Percentiles rank a stretch among this genome's conserved stretches.
These are phyloP conservation scores for Steinernema carpocapsae DNA, from an alignment of 2,888 invertebrate genomes.

Conservation along the genomic window DNA sequence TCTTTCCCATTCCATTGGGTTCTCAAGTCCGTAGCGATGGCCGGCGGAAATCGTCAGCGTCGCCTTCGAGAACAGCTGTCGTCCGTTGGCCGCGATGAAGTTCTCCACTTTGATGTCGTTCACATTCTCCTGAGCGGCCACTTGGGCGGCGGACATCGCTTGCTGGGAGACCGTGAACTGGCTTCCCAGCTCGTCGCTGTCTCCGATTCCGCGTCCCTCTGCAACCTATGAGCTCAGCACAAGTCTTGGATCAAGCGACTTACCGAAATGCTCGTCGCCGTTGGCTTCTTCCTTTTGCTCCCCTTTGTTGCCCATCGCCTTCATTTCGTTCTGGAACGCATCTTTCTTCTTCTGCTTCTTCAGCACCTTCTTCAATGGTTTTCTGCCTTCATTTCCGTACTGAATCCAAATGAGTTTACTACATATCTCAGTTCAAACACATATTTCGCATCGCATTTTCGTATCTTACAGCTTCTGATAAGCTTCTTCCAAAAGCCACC, in stretches of 20 bases:
- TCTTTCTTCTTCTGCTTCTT: conserved; percentile 53
- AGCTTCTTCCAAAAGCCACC: no score
- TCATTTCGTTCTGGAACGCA: conserved; percentile 60
- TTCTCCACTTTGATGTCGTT: conserved; percentile 97
- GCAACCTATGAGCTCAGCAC: conserved; percentile 19
- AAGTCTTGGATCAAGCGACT: background rate
- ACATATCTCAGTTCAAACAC: no score
- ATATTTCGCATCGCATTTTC: no score
- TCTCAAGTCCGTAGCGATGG: conserved; percentile 96
- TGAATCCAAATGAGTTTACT: no score
- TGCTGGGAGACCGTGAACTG: conserved; percentile 84
- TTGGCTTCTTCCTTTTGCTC: conserved; percentile 38
- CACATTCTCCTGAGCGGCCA: conserved; percentile 82
- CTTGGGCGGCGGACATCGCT: conserved; percentile 73
- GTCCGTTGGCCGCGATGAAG: conserved; percentile 95
- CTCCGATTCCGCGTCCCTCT: conserved; percentile 65
- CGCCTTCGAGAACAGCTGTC: conserved; percentile 94
- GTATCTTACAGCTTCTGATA: no score
- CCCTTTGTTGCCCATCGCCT: conserved; percentile 62
- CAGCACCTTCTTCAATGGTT: conserved; percentile 51
- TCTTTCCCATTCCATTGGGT: conserved; percentile 98
- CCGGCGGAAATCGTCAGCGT: conserved; percentile 89
- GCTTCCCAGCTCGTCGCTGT: conserved; percentile 77
- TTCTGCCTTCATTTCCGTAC: no score
- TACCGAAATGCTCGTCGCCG: conserved; percentile 28